These are phyloP conservation scores for Drosophila littoralis DNA, from an alignment of 1,140 invertebrate genomes.

Conservation along the genomic window DNA sequence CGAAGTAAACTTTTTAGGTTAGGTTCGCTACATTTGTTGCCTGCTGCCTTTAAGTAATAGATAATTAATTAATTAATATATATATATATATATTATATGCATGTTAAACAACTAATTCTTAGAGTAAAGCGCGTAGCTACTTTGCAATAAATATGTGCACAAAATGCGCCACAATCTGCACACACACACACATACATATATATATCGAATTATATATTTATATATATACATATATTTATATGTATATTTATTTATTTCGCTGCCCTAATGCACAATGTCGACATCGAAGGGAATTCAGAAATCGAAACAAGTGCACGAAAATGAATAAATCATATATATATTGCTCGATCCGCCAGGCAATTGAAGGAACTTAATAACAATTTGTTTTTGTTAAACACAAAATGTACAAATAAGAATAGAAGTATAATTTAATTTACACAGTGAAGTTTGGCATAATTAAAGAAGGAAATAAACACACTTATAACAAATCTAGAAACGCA, in stretches of 20 bases:
- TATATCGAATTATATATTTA: constrained; percentile 13
- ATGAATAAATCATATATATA: constrained; percentile 41
- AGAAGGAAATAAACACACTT: constrained; percentile 8
- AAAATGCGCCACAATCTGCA: constrained; percentile 55
- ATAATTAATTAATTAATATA: too few relatives aligned
- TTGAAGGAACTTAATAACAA: constrained; percentile 73
- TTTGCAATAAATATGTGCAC: constrained; percentile 74
- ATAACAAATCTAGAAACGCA: constrained; percentile 28
- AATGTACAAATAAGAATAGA: constrained; percentile 32
- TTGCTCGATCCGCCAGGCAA: constrained; percentile 52
- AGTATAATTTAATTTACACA: constrained; percentile 38
- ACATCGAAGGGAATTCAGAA: constrained; percentile 46
- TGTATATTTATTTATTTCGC: constrained; percentile 54
- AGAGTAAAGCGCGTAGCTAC: constrained; percentile 66
- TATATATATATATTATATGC: constrained; percentile 61
- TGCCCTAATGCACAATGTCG: constrained; percentile 68
- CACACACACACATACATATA: constrained; percentile 22
- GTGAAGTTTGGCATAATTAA: constrained; percentile 17
- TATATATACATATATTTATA: constrained; percentile 42
- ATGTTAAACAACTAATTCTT: constrained; percentile 72
- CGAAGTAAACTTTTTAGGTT: constrained; percentile 68
- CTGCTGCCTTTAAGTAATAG: constrained; percentile 68
- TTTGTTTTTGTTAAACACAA: constrained; percentile 36
- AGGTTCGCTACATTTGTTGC: constrained; percentile 66
- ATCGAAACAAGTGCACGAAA: constrained; percentile 59